Conservation (phyloP, 2,113 vertebrate species). For the Cyprinodon variegatus region DNA sequence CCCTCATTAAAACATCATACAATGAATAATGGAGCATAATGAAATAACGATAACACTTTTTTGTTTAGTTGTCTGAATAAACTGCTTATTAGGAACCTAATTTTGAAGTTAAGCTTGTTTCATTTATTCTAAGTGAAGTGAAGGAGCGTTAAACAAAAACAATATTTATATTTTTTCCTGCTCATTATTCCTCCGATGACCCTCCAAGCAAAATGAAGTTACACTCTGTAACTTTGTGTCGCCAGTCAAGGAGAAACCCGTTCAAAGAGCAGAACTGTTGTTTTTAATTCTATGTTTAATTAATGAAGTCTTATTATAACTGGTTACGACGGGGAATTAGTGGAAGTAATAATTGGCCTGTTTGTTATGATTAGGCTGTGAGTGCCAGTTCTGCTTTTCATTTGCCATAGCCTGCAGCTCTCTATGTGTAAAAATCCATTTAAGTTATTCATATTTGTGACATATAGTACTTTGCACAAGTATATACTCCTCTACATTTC, state of each 20-base stretch:
- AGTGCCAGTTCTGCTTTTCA: constrained; percentile 49
- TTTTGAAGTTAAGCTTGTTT: constrained; percentile 22
- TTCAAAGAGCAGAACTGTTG: constrained; percentile 27
- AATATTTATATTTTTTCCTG: constrained; percentile 55
- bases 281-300: constrained; percentile 66
- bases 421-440: background rate
- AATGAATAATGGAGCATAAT: background rate
- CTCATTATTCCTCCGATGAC: constrained; percentile 63
- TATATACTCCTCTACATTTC: background rate
- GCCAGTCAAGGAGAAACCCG: constrained; percentile 45
- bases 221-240: constrained; percentile 19
- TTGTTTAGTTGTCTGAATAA: constrained; percentile 16
- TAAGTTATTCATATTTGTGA: background rate
- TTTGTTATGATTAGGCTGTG: constrained; percentile 51
- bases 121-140: constrained; percentile 21
- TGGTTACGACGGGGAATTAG: constrained; percentile 38
- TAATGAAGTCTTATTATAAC: constrained; percentile 67
- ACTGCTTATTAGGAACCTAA: constrained; percentile 30
- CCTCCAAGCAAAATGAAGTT: constrained; percentile 51
- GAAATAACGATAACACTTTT: background rate
- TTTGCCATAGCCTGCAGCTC: constrained; percentile 6
- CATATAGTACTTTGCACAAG: background rate
- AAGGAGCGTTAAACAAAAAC: constrained; percentile 20
- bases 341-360: constrained; percentile 53
- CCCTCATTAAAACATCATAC: background rate